phyloP scores from a whole-genome alignment of 2,888 invertebrate genomes.

The Athrips mouffetella region DNA sequence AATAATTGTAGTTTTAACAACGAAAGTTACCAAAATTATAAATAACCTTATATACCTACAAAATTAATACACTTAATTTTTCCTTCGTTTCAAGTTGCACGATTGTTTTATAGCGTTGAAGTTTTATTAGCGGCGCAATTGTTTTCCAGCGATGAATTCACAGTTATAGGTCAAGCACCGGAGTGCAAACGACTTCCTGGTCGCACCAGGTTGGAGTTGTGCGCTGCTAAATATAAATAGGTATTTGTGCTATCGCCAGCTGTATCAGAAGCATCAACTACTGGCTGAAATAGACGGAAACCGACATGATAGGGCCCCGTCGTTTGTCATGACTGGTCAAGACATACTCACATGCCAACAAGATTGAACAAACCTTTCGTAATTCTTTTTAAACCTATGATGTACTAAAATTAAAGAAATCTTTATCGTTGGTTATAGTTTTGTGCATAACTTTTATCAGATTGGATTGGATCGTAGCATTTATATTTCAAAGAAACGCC shows the following conservation, averaged over 20 bases:
- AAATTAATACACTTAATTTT: not conserved
- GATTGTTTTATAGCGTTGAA: slow-evolving; percentile 9
- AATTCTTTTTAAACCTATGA: no score
- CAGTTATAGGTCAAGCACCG: slow-evolving; percentile 52
- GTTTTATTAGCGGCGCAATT: slow-evolving; percentile 37
- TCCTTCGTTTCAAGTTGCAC: no score
- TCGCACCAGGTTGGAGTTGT: slow-evolving; percentile 42
- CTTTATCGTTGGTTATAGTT: no score
- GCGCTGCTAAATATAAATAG: slow-evolving; percentile 48
- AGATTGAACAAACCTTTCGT: no score
- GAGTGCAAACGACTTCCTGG: slow-evolving; percentile 54
- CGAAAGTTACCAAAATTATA: no score
- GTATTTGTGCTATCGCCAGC: slow-evolving; percentile 38
- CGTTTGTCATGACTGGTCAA: no score
- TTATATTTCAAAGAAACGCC: not conserved
- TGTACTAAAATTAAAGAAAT: no score
- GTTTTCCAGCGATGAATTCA: slow-evolving; percentile 48
- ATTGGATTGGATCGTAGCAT: not conserved
- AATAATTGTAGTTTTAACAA: no score
- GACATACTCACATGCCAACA: no score
- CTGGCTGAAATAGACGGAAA: slow-evolving; percentile 36
- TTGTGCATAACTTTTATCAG: no score
- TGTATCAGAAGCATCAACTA: slow-evolving; percentile 17
- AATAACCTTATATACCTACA: not conserved
- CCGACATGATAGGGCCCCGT: slow-evolving; percentile 12